Evolutionary conservation across 2,113 vertebrate genomes (phyloP).

Genomic region (Thamnophis sirtalis): DNA sequence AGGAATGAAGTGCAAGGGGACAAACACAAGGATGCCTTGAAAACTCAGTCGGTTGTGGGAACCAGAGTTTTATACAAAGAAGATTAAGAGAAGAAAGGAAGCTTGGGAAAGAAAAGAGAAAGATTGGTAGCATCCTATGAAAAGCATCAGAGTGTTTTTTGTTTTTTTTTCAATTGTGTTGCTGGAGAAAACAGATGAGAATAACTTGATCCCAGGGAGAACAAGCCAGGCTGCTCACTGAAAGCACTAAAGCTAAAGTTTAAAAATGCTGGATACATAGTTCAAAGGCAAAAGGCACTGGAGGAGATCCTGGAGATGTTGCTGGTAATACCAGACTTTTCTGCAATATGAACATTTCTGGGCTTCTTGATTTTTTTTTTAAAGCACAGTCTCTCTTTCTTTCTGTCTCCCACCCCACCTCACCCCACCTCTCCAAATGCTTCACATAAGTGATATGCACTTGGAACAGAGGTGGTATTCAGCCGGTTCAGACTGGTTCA

Average conservation of each 20-base stretch:
- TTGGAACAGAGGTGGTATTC: background rate
- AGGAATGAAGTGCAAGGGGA: background rate
- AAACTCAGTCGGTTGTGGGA: background rate
- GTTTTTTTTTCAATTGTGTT: background rate
- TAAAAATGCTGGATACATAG: background rate
- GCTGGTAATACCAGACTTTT: background rate
- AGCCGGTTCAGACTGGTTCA: too few relatives aligned
- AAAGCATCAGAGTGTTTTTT: background rate
- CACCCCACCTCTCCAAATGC: background rate
- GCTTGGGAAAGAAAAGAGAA: background rate
- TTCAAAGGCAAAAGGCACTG: background rate
- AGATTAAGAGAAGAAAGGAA: background rate
- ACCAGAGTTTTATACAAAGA: background rate
- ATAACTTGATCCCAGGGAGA: background rate
- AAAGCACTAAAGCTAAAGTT: background rate
- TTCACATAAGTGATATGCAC: background rate
- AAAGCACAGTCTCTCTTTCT: background rate
- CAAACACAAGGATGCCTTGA: background rate
- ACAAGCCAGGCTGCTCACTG: background rate
- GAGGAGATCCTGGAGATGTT: background rate
- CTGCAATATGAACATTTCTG: background rate
- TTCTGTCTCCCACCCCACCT: background rate
- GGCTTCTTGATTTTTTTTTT: background rate
- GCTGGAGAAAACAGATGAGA: background rate
- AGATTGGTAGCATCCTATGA: background rate